These are phyloP conservation scores for Pterophyllum scalare DNA, from an alignment of 2,113 vertebrate genomes.

Conservation along the genomic window DNA sequence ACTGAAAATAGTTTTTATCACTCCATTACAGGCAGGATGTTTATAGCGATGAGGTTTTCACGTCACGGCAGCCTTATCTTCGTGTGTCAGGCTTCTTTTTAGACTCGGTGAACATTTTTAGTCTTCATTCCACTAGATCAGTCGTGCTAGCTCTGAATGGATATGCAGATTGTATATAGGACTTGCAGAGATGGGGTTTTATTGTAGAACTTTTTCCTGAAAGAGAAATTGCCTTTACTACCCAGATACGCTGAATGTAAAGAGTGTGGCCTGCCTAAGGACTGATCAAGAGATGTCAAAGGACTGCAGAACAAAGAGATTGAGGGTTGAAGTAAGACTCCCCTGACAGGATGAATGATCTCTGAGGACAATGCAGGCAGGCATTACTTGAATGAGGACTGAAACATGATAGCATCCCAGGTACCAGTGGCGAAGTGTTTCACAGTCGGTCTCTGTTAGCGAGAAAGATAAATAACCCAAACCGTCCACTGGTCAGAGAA, in stretches of 20 bases:
- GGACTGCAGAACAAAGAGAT: slow-evolving; percentile 41
- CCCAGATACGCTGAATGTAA: slow-evolving; percentile 12
- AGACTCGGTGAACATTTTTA: slow-evolving; percentile 8
- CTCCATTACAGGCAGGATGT: slow-evolving; percentile 30
- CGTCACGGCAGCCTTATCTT: slow-evolving; percentile 57
- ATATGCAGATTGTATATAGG: background rate
- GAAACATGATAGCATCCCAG: slow-evolving; percentile 76
- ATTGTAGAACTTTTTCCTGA: background rate
- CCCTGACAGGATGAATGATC: slow-evolving; percentile 66
- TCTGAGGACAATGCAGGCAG: slow-evolving; percentile 74
- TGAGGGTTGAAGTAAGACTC: slow-evolving; percentile 63
- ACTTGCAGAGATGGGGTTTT: background rate
- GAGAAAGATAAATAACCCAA: slow-evolving; percentile 67
- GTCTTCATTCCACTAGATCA: background rate
- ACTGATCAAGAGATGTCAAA: slow-evolving; percentile 15
- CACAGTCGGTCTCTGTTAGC: slow-evolving; percentile 66
- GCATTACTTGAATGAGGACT: slow-evolving; percentile 63
- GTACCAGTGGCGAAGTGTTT: slow-evolving; percentile 53
- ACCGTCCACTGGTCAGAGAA: slow-evolving; percentile 48
- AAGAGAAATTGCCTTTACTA: slow-evolving; percentile 4
- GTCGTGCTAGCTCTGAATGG: slow-evolving; percentile 1
- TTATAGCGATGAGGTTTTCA: slow-evolving; percentile 28
- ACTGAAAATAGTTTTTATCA: slow-evolving; percentile 42
- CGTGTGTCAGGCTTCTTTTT: slow-evolving; percentile 43
- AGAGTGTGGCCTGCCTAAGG: background rate